These are phyloP conservation scores for Formica aserva DNA, from an alignment of 2,888 invertebrate genomes.

Conservation along the genomic window DNA sequence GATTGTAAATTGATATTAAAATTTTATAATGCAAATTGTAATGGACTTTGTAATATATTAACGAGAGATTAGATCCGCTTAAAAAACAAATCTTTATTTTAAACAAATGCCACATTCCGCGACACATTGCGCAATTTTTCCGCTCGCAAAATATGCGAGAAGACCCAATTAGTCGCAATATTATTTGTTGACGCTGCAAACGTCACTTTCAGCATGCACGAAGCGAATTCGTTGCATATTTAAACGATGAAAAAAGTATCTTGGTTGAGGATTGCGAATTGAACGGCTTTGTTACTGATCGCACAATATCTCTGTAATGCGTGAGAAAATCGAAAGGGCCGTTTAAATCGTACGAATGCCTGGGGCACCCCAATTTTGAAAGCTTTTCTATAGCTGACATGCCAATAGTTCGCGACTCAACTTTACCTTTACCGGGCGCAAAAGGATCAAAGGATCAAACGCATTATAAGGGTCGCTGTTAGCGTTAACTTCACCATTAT, in stretches of 20 bases:
- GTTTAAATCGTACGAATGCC: conserved; percentile 18
- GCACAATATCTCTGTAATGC: not conserved
- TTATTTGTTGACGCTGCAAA: not conserved
- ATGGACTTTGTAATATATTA: not conserved
- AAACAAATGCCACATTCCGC: not conserved
- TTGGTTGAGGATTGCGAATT: not conserved
- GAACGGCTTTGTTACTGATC: not conserved
- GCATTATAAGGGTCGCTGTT: conserved; percentile 23
- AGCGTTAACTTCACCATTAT: conserved; percentile 33
- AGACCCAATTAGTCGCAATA: not conserved
- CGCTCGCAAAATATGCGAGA: not conserved
- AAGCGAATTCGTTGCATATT: conserved; percentile 14
- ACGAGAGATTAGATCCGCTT: not conserved
- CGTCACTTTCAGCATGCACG: not conserved
- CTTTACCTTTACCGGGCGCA: conserved; percentile 9
- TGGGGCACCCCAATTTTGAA: conserved; percentile 13
- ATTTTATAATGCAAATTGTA: not conserved
- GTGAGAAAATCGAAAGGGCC: not conserved
- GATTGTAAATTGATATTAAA: not conserved
- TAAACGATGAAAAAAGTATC: not conserved
- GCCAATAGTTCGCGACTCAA: not conserved
- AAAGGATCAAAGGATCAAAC: conserved; percentile 40
- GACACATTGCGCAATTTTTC: not conserved
- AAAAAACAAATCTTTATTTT: conserved; percentile 4
- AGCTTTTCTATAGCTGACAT: not conserved